Base-by-base conservation (phyloP, 2,888 invertebrate genomes). In the Therioaphis trifolii region DNA sequence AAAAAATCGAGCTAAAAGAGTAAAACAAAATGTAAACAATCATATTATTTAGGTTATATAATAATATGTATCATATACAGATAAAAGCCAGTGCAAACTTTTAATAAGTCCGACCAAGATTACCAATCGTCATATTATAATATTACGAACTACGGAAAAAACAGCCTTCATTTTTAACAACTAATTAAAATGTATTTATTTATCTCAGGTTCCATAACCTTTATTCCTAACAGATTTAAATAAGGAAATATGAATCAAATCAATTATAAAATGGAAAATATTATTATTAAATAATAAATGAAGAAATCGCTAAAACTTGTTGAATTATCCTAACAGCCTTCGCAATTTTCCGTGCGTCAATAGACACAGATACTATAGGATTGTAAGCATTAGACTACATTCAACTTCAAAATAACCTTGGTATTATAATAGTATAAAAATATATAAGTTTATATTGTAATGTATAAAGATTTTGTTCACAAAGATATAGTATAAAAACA, bases 321-420 rank as follows among this genome's bases (percentile, higher is more conserved):
- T 21, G 35, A 58, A 58, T 58, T 24, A 11, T 12, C 29, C 2
- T 2, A 61, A 63, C 15, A 61, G 18, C 49, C 49, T 77, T 77
- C 49, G 21, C 15, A 5, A 21, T 24, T 52, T 77, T 18, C 21
- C 15, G 21, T 43, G 0, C 3, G 11, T 24, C 35, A 77, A 77
- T 21, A 49, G 35, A 52, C 18, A 49, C 21, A 55, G 35, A 21
- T 29, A 29, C 29, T 18, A 46, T 11, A 77, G 5, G 18, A 49
- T 12, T 77, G n/a, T 35, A 66, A 2, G 15, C 21, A 72, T 71
- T 69, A 46, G 46, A 46, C 21, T 35, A 52, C 35, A 77, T 77
- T 77, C 49, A 66, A 77, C 77, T 77, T 66, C 35, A 4, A 11
- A 49, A 21, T 52, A 66, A 77, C 77, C 77, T 66, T 77, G 49